Evolutionary conservation across 2,888 invertebrate species (phyloP).

Genomic region (Hylaea fasciaria): DNA sequence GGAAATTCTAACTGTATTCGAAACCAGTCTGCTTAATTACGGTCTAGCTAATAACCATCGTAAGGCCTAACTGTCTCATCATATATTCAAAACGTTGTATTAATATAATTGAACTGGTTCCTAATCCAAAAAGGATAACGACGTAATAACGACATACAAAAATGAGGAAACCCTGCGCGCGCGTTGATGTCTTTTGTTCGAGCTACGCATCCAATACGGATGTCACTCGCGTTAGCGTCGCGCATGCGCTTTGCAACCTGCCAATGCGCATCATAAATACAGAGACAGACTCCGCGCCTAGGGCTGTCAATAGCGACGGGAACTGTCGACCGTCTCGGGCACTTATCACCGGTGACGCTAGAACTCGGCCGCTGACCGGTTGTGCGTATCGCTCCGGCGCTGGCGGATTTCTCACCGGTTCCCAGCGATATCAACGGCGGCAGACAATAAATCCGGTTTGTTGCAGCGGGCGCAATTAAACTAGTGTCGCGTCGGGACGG

Average conservation of each 20-base stretch:
- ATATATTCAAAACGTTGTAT: conserved; percentile 12
- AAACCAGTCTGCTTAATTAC: conserved; percentile 30
- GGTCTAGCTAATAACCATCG: conserved; percentile 18
- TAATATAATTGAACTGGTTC: too few species aligned
- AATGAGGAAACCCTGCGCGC: conserved; percentile 30
- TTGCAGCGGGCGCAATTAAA: conserved; percentile 81
- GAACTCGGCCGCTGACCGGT: conserved; percentile 28
- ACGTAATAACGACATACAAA: too few species aligned
- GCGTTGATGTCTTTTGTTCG: conserved; percentile 76
- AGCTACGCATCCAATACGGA: conserved; percentile 26
- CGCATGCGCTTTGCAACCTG: conserved; percentile 44
- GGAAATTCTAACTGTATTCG: conserved; percentile 23
- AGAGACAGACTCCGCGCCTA: conserved; percentile 37
- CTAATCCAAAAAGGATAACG: not conserved
- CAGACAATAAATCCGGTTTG: conserved; percentile 83
- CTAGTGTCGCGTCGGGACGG: conserved; percentile 76
- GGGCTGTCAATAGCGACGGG: conserved; percentile 46
- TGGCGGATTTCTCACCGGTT: conserved; percentile 61
- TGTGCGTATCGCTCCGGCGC: conserved; percentile 44
- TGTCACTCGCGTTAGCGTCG: conserved; percentile 43
- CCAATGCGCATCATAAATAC: conserved; percentile 37
- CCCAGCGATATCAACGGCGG: conserved; percentile 70
- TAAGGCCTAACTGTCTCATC: conserved; percentile 26
- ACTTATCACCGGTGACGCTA: conserved; percentile 36
- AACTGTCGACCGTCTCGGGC: conserved; percentile 36